Percentiles rank a stretch among this genome's conserved stretches.
Evolutionary conservation across 2,113 vertebrate species (phyloP).

Genomic region (Melanocharis versteri): DNA sequence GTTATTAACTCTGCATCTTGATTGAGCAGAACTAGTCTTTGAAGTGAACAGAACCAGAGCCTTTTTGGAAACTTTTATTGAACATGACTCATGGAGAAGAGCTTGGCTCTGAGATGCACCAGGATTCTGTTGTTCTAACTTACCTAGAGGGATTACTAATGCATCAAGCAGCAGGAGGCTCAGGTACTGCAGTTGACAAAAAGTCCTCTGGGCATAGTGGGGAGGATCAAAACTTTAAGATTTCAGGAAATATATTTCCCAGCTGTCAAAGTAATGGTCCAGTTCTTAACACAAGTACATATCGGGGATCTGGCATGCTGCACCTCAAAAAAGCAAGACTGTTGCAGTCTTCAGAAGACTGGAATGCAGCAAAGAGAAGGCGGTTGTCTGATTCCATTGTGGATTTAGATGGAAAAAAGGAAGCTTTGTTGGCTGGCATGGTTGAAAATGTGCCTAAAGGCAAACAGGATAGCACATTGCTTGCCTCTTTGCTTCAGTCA

Average conservation of each 20-base stretch:
- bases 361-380: slow-evolving; percentile 86
- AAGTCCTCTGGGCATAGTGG: slow-evolving; percentile 81
- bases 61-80: slow-evolving; percentile 87
- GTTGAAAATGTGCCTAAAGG: slow-evolving; percentile 85
- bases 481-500: slow-evolving; percentile 96
- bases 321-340: slow-evolving; percentile 95
- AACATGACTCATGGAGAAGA: slow-evolving; percentile 99
- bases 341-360: slow-evolving; percentile 89
- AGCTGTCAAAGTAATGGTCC: slow-evolving; percentile 83
- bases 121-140: slow-evolving; percentile 99
- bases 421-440: slow-evolving; percentile 81
- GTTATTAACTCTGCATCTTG: slow-evolving; percentile 31
- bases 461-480: slow-evolving; percentile 93
- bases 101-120: slow-evolving; percentile 99
- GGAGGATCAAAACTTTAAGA: slow-evolving; percentile 84
- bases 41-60: slow-evolving; percentile 72
- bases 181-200: slow-evolving; percentile 85
- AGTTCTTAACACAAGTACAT: slow-evolving; percentile 74
- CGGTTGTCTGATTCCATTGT: slow-evolving; percentile 79
- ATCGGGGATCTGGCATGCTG: slow-evolving; percentile 83
- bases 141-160: slow-evolving; percentile 99
- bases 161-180: slow-evolving; percentile 95
- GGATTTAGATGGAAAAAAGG: slow-evolving; percentile 86
- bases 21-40: slow-evolving; percentile 45
- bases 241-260: slow-evolving; percentile 78